Conservation (phyloP, 2,888 invertebrate genomes). For the Thysanoteuthis rhombus region DNA sequence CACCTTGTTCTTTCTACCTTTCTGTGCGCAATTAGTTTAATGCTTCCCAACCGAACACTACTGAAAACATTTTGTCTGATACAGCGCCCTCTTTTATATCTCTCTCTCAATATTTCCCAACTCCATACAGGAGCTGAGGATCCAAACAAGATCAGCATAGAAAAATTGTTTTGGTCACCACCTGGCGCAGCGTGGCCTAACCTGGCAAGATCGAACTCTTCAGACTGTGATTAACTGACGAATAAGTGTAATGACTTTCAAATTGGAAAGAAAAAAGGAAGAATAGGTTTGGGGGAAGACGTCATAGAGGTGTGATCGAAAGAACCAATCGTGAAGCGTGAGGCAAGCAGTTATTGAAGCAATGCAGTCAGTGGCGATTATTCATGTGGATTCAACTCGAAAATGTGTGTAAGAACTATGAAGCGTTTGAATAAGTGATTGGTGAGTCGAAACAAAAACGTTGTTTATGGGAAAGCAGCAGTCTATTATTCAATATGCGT, state of each 20-base stretch:
- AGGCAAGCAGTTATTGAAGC: conserved; percentile 12
- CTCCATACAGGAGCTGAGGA: too few relatives aligned
- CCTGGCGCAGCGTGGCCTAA: not conserved
- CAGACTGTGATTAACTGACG: not conserved
- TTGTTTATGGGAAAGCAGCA: not conserved
- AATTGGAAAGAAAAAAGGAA: not conserved
- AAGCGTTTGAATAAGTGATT: conserved; percentile 12
- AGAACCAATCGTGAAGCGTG: not conserved
- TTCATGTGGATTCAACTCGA: not conserved
- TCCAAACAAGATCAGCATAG: too few relatives aligned
- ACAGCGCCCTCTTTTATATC: too few relatives aligned
- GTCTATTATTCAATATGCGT: not conserved
- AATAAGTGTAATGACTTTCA: not conserved
- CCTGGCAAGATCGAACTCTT: not conserved
- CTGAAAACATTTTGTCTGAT: too few relatives aligned
- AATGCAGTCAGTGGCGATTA: conserved; percentile 12
- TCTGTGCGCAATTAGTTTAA: too few relatives aligned
- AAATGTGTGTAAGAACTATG: not conserved
- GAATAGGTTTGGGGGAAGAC: not conserved
- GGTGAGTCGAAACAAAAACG: not conserved
- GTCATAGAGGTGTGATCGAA: not conserved
- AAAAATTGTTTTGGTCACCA: not conserved
- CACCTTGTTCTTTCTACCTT: too few relatives aligned
- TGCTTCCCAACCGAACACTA: too few relatives aligned
- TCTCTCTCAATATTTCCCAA: too few relatives aligned